These are phyloP conservation scores for Eupleurogrammus muticus DNA, from an alignment of 2,797 vertebrate species.

Conservation along the genomic window DNA sequence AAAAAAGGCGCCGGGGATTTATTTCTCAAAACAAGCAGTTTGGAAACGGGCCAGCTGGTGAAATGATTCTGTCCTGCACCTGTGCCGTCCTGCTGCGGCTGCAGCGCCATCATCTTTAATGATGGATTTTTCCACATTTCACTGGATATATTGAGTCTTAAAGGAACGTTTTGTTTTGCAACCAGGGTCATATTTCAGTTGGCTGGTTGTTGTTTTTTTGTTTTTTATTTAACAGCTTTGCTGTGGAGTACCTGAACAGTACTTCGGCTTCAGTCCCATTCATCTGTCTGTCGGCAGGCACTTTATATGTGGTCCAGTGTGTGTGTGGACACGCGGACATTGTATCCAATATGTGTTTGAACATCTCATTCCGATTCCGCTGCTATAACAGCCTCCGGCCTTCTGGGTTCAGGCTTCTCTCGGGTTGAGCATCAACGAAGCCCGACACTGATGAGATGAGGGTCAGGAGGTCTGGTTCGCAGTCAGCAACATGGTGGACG, in stretches of 20 bases:
- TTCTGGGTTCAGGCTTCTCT: no score
- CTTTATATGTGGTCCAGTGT: neutral
- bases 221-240: neutral
- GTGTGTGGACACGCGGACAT: neutral
- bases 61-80: neutral
- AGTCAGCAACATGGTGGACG: neutral
- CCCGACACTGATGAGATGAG: no score
- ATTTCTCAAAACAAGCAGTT: constrained; percentile 7
- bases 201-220: no score
- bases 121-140: neutral
- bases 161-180: neutral
- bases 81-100: neutral
- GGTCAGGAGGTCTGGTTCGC: neutral
- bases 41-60: constrained; percentile 4
- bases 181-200: neutral
- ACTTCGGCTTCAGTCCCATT: neutral
- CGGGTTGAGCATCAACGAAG: no score
- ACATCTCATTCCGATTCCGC: no score
- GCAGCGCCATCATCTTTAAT: neutral
- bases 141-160: neutral
- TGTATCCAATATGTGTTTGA: no score
- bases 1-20: neutral
- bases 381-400: no score
- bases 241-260: neutral
- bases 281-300: neutral